These are phyloP conservation scores for Leptinotarsa rubiginosa DNA, from an alignment of 2,888 invertebrate genomes.

Conservation along the genomic window DNA sequence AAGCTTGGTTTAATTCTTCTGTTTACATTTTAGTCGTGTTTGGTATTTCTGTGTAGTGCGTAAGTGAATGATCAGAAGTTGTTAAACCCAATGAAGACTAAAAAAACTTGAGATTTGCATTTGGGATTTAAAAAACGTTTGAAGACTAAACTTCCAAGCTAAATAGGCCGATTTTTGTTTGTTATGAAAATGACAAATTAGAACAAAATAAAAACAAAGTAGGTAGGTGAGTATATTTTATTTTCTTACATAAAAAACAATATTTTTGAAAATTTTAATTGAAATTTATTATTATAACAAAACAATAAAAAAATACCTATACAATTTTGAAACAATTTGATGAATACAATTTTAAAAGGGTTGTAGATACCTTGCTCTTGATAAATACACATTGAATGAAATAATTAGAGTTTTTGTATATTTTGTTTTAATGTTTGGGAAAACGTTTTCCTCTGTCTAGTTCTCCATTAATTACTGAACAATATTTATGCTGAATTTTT, in stretches of 20 bases:
- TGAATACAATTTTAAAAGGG: too few species aligned
- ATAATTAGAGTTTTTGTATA: too few species aligned
- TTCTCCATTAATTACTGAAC: too few species aligned
- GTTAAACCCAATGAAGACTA: slow-evolving; percentile 24
- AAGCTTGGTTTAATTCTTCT: slow-evolving; percentile 30
- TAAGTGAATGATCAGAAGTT: slow-evolving; percentile 36
- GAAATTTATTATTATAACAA: too few species aligned
- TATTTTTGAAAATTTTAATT: too few species aligned
- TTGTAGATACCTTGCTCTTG: too few species aligned
- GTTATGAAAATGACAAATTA: background rate
- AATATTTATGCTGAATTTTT: too few species aligned
- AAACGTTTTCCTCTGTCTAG: too few species aligned
- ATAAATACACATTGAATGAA: too few species aligned
- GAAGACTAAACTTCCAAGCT: background rate
- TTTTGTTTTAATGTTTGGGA: too few species aligned
- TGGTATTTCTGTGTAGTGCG: slow-evolving; percentile 32
- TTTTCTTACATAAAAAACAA: background rate
- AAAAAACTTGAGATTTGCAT: background rate
- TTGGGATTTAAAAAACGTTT: background rate
- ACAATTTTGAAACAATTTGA: too few species aligned
- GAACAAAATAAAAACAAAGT: slow-evolving; percentile 1
- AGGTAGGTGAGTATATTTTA: background rate
- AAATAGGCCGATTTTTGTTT: slow-evolving; percentile 7
- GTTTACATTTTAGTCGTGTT: slow-evolving; percentile 40
- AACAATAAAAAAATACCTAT: too few species aligned